Evolutionary conservation across 2,888 invertebrate species (phyloP).

Genomic region (Mechanitis messenoides): DNA sequence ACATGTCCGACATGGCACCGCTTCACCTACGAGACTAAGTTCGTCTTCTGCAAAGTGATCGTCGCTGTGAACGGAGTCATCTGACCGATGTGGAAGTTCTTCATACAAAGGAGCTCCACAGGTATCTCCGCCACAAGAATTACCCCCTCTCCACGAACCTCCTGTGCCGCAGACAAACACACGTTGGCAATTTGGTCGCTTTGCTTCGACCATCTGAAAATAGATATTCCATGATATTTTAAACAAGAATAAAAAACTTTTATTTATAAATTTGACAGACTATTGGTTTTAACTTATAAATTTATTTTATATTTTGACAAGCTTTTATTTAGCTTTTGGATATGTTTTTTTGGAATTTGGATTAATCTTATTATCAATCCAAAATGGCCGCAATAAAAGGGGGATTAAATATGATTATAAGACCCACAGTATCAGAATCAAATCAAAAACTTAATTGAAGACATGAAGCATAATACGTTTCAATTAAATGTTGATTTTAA

Average conservation of each 20-base stretch:
- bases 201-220: conserved; percentile 84
- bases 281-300: neutral
- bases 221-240: conserved; percentile 24
- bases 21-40: conserved; percentile 75
- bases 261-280: neutral
- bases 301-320: too few relatives aligned
- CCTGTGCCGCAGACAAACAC: conserved; percentile 81
- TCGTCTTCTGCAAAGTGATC: conserved; percentile 93
- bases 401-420: too few relatives aligned
- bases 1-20: conserved; percentile 66
- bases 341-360: too few relatives aligned
- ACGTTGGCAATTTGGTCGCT: conserved; percentile 78
- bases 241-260: neutral
- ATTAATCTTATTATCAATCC: too few relatives aligned
- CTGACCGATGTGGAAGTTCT: conserved; percentile 81
- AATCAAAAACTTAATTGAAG: too few relatives aligned
- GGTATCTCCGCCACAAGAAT: conserved; percentile 59
- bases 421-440: too few relatives aligned
- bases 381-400: too few relatives aligned
- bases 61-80: conserved; percentile 81
- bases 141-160: conserved; percentile 76
- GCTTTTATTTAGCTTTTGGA: too few relatives aligned
- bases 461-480: too few relatives aligned
- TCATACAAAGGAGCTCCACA: conserved; percentile 87
- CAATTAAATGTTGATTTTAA: too few relatives aligned